These are phyloP conservation scores for Ceratotherium simum DNA, from an alignment of 2,113 vertebrate genomes.

Conservation along the genomic window DNA sequence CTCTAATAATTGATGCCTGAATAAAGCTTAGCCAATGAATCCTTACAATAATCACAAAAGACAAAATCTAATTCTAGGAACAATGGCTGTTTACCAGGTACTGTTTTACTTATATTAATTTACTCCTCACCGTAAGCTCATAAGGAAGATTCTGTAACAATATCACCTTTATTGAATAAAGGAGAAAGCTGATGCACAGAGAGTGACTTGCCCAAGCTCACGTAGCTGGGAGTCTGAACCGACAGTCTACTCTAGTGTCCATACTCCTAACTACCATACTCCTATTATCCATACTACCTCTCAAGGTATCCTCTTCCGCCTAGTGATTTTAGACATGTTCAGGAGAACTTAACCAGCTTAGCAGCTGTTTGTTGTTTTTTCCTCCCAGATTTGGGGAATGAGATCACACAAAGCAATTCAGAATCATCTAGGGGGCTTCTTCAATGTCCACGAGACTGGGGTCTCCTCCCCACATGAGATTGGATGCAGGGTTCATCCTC, in stretches of 20 bases:
- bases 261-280: too few species aligned
- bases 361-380: background rate
- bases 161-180: background rate
- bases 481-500: background rate
- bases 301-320: background rate
- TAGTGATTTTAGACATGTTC: background rate
- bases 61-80: background rate
- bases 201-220: background rate
- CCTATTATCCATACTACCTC: background rate
- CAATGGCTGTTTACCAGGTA: background rate
- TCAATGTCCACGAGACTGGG: background rate
- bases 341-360: background rate
- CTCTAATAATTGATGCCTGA: background rate
- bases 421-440: background rate
- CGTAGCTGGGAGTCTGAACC: background rate
- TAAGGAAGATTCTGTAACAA: background rate
- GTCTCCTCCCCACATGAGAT: accelerated
- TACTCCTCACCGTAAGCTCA: background rate
- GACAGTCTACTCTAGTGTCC: background rate
- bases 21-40: background rate
- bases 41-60: background rate
- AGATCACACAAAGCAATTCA: background rate
- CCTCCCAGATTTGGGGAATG: background rate
- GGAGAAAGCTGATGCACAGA: background rate
- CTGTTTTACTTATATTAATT: background rate